A percentile compares a stretch with the other conserved stretches of the same genome.
phyloP scores from a whole-genome alignment of 2,888 invertebrate species.

The Pocota personata region DNA sequence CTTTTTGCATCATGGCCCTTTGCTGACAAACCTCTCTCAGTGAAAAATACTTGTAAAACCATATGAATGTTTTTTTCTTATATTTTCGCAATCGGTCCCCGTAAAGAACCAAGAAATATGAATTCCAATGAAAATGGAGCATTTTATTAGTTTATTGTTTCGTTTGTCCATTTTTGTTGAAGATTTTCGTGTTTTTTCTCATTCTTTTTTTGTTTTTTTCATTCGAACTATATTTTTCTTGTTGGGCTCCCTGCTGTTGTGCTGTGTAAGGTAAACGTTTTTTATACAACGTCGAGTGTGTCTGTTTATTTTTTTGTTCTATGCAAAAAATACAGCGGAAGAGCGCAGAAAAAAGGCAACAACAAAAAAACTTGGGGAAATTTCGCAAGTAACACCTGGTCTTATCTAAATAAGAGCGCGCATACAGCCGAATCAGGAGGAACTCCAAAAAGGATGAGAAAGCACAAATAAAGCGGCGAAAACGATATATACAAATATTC shows the following conservation, averaged over 20 bases:
- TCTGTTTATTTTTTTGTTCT: not conserved
- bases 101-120: slow-evolving; percentile 52
- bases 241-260: slow-evolving; percentile 62
- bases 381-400: slow-evolving; percentile 71
- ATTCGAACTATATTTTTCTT: slow-evolving; percentile 27
- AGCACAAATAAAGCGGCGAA: slow-evolving; percentile 17
- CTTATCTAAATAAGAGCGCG: slow-evolving; percentile 71
- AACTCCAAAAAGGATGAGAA: slow-evolving; percentile 38
- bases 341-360: not conserved
- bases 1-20: not conserved
- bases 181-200: slow-evolving; percentile 11
- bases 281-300: not conserved
- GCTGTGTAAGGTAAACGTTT: slow-evolving; percentile 43
- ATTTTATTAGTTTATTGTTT: slow-evolving; percentile 71
- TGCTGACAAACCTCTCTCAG: not conserved
- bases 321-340: slow-evolving; percentile 24
- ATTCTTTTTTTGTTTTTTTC: not conserved
- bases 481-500: slow-evolving; percentile 54
- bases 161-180: slow-evolving; percentile 37
- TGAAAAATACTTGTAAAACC: not conserved
- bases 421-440: slow-evolving; percentile 64
- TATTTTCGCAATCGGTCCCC: not conserved
- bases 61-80: not conserved
- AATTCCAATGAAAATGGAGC: slow-evolving; percentile 66
- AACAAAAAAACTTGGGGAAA: slow-evolving; percentile 51